Base-by-base conservation (phyloP, 2,113 vertebrate species). In the Sinocyclocheilus grahami region DNA sequence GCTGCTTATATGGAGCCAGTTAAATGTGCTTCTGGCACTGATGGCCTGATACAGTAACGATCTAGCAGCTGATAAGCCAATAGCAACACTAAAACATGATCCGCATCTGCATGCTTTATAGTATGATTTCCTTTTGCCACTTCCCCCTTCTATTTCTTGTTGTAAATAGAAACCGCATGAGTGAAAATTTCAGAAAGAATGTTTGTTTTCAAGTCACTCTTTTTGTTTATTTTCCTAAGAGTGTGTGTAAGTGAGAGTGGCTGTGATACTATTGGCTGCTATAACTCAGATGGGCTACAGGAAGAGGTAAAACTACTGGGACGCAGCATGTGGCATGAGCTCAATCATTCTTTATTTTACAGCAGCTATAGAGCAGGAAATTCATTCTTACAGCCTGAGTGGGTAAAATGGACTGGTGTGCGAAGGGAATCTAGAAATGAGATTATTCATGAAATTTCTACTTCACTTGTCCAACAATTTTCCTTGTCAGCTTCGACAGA, bases 1-100 rank as follows among this genome's bases (percentile, higher is more conserved):
- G 65, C 30, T 20, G 24, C 37, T 82, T 55, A 37, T 27, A 48
- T 89, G 77, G 72, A 86, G 82, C 78, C 87, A 83, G 74, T 39
- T 27, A 69, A 60, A 90, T 83, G 81, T 87, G 85, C 79, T 84
- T 55, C 84, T 87, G 87, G 87, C 88, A 83, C 65, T 1, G 78
- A 82, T 22, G 79, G 27, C 71, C 83, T 83, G 65, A 88, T 86
- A 85, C n/a, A 72, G 10, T 89, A 78, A 82, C 46, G 53, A 75
- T 42, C n/a, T 22, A 4, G 30, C 27, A 37, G 75, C 46, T 82
- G 51, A 51, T 60, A 7, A 51, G 74, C 62, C 60, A 90, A 85
- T 71, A 72, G 20, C 83, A 90, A 87, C 75, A 88, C 62, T 78
- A 39, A n/a, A 84, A 63, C 75, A 78, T 76, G 46, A 14, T 77